Percentiles rank a stretch among this genome's conserved stretches.
Conservation (phyloP, 2,888 invertebrate species). For the Lepidochitona cinerea region DNA sequence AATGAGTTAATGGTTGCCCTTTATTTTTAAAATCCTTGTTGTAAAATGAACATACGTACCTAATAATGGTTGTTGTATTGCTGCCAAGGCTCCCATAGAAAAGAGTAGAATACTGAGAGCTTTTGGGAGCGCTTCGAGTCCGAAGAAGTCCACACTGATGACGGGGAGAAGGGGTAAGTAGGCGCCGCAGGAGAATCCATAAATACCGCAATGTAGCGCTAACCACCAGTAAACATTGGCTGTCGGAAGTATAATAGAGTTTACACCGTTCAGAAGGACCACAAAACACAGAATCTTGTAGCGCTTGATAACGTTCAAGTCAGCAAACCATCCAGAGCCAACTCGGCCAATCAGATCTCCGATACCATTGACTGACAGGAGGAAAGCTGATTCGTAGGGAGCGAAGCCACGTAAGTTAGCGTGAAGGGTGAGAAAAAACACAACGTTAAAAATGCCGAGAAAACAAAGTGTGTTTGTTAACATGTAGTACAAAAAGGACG, state of each 20-base stretch:
- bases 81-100: not conserved
- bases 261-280: not conserved
- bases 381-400: slow-evolving; percentile 3
- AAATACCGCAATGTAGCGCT: not conserved
- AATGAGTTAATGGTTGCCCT: too few species aligned
- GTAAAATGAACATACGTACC: not conserved
- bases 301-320: slow-evolving; percentile 13
- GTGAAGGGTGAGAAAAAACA: slow-evolving; percentile 13
- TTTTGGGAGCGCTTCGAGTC: not conserved
- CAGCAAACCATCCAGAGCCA: slow-evolving; percentile 20
- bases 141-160: not conserved
- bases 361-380: slow-evolving; percentile 18
- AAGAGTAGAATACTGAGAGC: not conserved
- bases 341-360: slow-evolving; percentile 18
- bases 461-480: not conserved
- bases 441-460: slow-evolving; percentile 8
- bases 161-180: not conserved
- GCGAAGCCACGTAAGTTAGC: not conserved
- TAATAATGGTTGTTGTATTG: not conserved
- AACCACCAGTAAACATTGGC: slow-evolving; percentile 1
- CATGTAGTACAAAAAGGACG: not conserved
- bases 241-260: slow-evolving; percentile 1
- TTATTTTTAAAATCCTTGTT: too few species aligned
- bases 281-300: slow-evolving; percentile 9
- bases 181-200: not conserved